Base-by-base conservation (phyloP, 2,797 vertebrate genomes). In the Schizothorax lantsangensis region DNA sequence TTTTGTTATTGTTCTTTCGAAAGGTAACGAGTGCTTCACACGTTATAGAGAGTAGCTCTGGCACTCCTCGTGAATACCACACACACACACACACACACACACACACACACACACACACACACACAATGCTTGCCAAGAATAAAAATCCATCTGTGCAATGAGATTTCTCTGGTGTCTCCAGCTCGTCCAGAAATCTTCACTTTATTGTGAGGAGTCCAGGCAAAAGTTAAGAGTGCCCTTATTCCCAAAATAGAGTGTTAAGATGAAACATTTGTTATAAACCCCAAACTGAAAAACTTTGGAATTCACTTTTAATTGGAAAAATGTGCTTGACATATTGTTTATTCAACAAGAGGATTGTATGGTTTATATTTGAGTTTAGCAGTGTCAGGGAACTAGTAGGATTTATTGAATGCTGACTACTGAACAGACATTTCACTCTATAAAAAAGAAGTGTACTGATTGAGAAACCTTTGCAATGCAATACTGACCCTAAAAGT, bases 1-100 rank as follows among this genome's bases (percentile, higher is more conserved):
- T 88, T 84, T 92, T 90, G 89, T 89, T 90, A 88, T 90, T 92
- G 83, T 89, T 88, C 72, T 86, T 86, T 66, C 89, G 88, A 79
- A 90, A 91, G 89, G 88, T 91, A 93, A 93, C 91, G 84, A 93
- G 88, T 74, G 74, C 83, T 87, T 94, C 91, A 93, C 92, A 93
- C 89, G 87, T 94, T 90, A 91, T 69, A 10, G 38, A 77, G 69
- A 80, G 26, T 59, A 59, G 74, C 64, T 79, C 74, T 84, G 79
- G 73, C 81, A 57, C 79, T 14, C 36, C 38, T 54, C 12, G 38
- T 79, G 49, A 85, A 85, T 59, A 59, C 64, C 38, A 43, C 1
- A 33, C 72, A 26, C 54, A 9, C 49, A 54, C n/a, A n/a, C n/a
- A n/a, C n/a, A n/a, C 21, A 64, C 54, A 64, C 66, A 62, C 81